A percentile compares a stretch with the other conserved stretches of the same genome.
Evolutionary conservation across 2,888 invertebrate genomes (phyloP).

Genomic region (Lasioglossum zephyrum): DNA sequence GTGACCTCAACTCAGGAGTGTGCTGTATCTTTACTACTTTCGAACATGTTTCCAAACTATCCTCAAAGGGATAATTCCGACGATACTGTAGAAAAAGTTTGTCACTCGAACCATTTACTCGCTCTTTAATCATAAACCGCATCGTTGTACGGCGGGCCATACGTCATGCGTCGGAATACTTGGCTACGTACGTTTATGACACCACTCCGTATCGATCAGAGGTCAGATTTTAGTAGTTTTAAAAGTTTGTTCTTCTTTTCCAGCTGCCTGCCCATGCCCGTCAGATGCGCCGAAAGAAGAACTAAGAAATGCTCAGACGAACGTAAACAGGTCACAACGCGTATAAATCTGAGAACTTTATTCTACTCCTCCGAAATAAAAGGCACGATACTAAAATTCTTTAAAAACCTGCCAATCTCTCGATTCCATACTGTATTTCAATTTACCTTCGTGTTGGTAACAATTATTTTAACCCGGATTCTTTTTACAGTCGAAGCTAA

Average conservation of each 20-base stretch:
- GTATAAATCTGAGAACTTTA: background rate
- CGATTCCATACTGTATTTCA: no score
- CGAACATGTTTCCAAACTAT: background rate
- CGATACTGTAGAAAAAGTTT: background rate
- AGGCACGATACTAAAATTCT: background rate
- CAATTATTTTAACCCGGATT: background rate
- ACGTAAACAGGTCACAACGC: background rate
- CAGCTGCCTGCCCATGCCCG: constrained; percentile 5
- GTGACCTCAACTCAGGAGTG: background rate
- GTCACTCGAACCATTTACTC: background rate
- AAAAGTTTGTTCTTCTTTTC: background rate
- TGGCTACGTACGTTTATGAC: background rate
- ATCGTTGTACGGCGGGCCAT: background rate
- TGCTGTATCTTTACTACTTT: background rate
- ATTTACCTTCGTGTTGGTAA: background rate
- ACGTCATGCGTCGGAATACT: background rate
- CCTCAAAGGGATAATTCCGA: background rate
- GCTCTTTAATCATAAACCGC: background rate
- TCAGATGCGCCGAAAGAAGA: constrained; percentile 34
- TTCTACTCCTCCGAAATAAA: background rate
- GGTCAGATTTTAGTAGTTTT: background rate
- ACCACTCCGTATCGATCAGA: constrained; percentile 2
- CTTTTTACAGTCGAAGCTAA: no score
- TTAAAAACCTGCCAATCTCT: background rate
- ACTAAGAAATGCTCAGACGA: constrained; percentile 27